Conservation (phyloP, 35 echinoderm and acorn worm species). For the Apostichopus japonicus region DNA sequence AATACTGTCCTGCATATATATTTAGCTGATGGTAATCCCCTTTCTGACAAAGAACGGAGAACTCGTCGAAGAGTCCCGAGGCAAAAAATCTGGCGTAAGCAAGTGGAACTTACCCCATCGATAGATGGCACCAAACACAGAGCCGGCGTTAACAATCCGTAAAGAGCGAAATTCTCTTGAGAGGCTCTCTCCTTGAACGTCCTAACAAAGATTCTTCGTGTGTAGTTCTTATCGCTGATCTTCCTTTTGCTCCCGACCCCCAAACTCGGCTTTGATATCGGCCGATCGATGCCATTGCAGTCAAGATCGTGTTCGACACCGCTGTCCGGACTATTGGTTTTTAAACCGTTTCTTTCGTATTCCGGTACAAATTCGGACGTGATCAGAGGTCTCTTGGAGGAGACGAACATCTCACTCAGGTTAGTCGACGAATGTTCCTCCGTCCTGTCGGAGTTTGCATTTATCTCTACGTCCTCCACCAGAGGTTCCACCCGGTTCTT, state of each 20-base stretch:
- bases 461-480: neutral
- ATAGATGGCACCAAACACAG: conserved; percentile 82
- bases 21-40: too few relatives aligned
- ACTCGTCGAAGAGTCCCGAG: neutral
- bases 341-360: conserved; percentile 31
- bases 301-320: conserved; percentile 46
- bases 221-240: conserved; percentile 42
- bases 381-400: conserved; percentile 32
- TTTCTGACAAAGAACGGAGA: too few relatives aligned
- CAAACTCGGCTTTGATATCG: conserved; percentile 52
- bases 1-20: too few relatives aligned
- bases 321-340: conserved; percentile 62
- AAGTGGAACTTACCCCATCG: conserved; percentile 87
- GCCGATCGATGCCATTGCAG: conserved; percentile 37
- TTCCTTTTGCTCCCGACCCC: conserved; percentile 11
- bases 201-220: conserved; percentile 59
- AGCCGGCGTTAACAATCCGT: conserved; percentile 90
- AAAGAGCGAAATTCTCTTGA: conserved; percentile 93
- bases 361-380: conserved; percentile 27
- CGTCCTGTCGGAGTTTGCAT: neutral
- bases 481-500: conserved; percentile 63
- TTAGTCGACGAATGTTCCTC: neutral
- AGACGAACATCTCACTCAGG: neutral
- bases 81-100: neutral
- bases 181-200: conserved; percentile 83